These are phyloP conservation scores for Porites lobata DNA, from an alignment of 92 coral and sea anemone species.

Conservation along the genomic window DNA sequence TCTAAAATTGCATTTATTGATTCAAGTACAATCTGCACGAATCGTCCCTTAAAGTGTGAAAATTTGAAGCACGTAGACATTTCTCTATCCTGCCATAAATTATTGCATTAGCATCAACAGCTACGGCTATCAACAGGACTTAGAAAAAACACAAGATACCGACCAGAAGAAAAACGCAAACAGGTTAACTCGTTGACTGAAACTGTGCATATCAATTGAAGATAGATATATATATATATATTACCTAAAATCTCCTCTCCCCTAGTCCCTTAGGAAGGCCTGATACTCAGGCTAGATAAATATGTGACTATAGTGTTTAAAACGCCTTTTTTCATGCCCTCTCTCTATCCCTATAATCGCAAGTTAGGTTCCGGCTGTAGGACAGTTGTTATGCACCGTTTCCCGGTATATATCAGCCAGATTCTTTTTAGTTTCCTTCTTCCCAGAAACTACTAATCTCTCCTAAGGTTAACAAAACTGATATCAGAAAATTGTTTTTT, in stretches of 20 bases:
- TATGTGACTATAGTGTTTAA: no score
- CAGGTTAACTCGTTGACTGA: background rate
- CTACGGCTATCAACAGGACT: background rate
- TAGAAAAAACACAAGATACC: background rate
- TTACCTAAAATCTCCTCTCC: no score
- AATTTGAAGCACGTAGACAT: conserved; percentile 7
- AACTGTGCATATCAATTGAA: background rate
- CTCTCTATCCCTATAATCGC: no score
- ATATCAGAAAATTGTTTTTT: background rate
- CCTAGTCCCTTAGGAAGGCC: no score
- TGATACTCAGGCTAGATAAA: no score
- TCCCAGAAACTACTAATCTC: background rate
- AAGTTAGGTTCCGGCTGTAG: no score
- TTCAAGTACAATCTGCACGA: background rate
- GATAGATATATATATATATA: background rate
- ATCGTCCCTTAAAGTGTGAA: conserved; percentile 3
- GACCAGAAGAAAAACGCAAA: background rate
- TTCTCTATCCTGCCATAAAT: background rate
- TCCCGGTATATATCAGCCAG: no score
- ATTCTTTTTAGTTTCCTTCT: no score
- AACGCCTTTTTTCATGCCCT: no score
- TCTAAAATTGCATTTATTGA: background rate
- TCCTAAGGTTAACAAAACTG: background rate
- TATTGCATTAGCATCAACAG: background rate
- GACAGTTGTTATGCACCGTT: no score